Evolutionary conservation across 2,113 vertebrate genomes (phyloP), one percentile per base, ranked within the genome.

Genomic region (Sinocyclocheilus anshuiensis): DNA sequence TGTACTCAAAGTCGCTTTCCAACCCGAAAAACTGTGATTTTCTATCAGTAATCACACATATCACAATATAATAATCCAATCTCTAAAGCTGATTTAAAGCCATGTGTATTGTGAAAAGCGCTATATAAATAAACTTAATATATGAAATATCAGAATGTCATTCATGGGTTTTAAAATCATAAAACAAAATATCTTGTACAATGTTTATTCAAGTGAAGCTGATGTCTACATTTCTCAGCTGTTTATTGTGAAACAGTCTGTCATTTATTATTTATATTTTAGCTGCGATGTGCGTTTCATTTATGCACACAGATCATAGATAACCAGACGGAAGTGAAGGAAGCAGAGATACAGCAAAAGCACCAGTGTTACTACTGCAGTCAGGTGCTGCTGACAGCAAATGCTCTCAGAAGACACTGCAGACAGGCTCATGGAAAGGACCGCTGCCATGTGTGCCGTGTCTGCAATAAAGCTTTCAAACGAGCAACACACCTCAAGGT

Each of bases 401-500:
- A 96, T 1, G 92, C 95, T 36, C 92, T 99, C 89, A 92, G 96
- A 15, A 96, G 97, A 26, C 98, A 99, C 88, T 95, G 94, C 86
- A 89, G 91, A 69, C 94, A 92, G 84, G 90, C 88, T 36, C 95
- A 96, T 7, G 97, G 97, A 83, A 97, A 97, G 63, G 97, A 99
- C 90, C 95, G 98, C 88, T 97, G 97, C 88, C 97, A 99, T 0
- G 95, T 98, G 71, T 99, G 98, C 87, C 91, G 90, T 0, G 81
- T 97, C 86, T 99, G 98, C 91, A 96, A 93, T 91, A 99, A 99
- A 93, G 98, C 97, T 83, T 99, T 99, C 90, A 99, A 99, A 90
- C 89, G 98, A 1, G 97, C 97, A 59, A 98, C 98, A 0, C 98
- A 99, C 92, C 96, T 99, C 87, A 99, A 99, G 97, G 98, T 99